These are phyloP conservation scores for Zaprionus capensis DNA, from an alignment of 1,140 invertebrate genomes.

Conservation along the genomic window DNA sequence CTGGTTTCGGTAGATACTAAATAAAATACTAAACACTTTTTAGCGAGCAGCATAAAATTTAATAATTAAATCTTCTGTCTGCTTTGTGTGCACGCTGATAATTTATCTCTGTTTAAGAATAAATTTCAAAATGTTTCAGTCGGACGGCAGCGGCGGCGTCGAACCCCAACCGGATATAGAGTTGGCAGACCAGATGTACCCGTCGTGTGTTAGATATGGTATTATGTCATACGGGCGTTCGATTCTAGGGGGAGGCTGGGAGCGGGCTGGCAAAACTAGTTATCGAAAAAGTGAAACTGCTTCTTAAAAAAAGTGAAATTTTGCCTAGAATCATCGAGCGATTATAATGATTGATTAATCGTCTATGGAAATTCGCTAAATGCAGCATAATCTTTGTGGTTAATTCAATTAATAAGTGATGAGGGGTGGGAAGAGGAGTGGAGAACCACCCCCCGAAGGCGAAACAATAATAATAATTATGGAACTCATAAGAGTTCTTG, in stretches of 20 bases:
- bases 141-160: background rate
- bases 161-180: conserved; percentile 64
- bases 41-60: conserved; percentile 67
- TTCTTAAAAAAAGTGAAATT: conserved; percentile 73
- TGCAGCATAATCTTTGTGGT: conserved; percentile 71
- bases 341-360: conserved; percentile 74
- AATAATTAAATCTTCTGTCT: conserved; percentile 62
- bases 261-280: conserved; percentile 44
- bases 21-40: conserved; percentile 67
- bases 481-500: conserved; percentile 33
- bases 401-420: conserved; percentile 73
- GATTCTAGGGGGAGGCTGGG: conserved; percentile 5
- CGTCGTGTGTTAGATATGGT: conserved; percentile 8
- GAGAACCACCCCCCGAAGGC: conserved; percentile 41
- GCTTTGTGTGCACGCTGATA: conserved; percentile 31
- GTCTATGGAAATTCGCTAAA: conserved; percentile 71
- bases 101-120: conserved; percentile 43
- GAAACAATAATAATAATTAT: conserved; percentile 41
- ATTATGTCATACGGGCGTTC: conserved; percentile 61
- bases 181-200: conserved; percentile 11
- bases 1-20: conserved; percentile 58
- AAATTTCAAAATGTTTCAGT: conserved; percentile 50
- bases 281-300: conserved; percentile 69
- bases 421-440: background rate
- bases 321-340: conserved; percentile 28